Percentiles rank a stretch among this genome's conserved stretches.
Conservation (phyloP, 2,797 vertebrate species). For the Simalia tracyae region DNA sequence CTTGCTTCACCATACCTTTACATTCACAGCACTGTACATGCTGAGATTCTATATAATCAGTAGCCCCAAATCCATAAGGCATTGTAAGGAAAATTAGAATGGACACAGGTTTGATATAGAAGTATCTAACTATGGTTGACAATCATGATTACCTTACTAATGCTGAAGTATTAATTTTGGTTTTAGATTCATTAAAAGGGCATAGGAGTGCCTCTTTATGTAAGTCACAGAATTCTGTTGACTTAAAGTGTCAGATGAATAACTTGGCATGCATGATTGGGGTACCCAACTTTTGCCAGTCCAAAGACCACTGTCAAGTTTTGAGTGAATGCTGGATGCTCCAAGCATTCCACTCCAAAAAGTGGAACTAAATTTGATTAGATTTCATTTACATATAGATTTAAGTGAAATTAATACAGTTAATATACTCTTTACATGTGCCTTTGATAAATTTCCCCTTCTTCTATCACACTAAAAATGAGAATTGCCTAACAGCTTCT, state of each 20-base stretch:
- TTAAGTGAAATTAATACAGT: not conserved
- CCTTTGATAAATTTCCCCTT: not conserved
- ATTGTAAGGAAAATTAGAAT: too few relatives aligned
- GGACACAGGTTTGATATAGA: too few relatives aligned
- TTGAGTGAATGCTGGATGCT: not conserved
- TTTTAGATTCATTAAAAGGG: not conserved
- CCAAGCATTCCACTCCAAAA: not conserved
- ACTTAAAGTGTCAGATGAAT: not conserved
- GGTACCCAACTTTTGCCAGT: not conserved
- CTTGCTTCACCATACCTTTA: not conserved
- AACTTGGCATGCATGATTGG: not conserved
- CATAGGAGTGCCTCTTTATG: not conserved
- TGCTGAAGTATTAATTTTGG: not conserved
- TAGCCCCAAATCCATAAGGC: not conserved
- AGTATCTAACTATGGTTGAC: too few relatives aligned
- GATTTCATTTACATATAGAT: not conserved
- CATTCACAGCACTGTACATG: not conserved
- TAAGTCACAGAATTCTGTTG: not conserved
- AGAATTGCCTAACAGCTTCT: not conserved
- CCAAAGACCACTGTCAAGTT: not conserved
- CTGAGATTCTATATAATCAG: not conserved
- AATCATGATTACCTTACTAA: not conserved
- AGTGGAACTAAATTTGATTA: not conserved
- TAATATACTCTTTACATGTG: not conserved
- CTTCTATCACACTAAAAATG: not conserved